Evolutionary conservation across 1,140 invertebrate genomes (phyloP), one percentile per base, ranked within the genome.

Genomic region (Elymnias hypermnestra): DNA sequence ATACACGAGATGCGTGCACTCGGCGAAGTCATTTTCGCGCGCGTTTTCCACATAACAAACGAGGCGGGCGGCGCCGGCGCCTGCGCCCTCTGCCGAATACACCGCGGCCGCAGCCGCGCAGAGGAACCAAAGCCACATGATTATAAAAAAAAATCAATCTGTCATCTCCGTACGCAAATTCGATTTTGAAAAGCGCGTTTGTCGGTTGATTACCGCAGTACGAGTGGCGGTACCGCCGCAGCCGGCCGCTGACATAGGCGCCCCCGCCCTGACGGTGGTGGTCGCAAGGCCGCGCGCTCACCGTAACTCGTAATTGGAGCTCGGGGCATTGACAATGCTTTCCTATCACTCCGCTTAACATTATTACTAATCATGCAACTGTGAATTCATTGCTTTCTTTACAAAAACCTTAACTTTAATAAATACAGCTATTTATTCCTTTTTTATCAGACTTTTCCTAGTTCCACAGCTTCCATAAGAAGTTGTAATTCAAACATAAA

Each of bases 1-100:
- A 65, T 87, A 86, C 13, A 88, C 76, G 37, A 88, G 70, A 54
- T 88, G 87, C n/a, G 85, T 86, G 53, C 86, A 88, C 56, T 83
- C 75, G 26, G 74, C 71, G 47, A 66, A 75, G 35, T 71, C 63
- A 10, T 47, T 50, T 6, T 53, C 56, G 53, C 63, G 61, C 47
- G 71, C 55, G 51, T 56, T 63, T 18, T 81, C 84, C 40, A 85
- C 78, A 50, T 85, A 87, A 55, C 86, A 87, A 37, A 86, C 64
- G 21, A 87, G 66, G 38, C 83, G 75, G 39, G 83, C 76, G 53
- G 86, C 85, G 50, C 85, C 85, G 25, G 77, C 72, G 63, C 81
- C 81, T 1, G 77, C 81, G 35, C 60, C 56, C 9, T 64, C 56
- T 3, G 43, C 60, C 26, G 53, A 43, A 19, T 69, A 53, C 57